Percentiles rank a stretch among this genome's conserved stretches.
phyloP scores from a whole-genome alignment of 2,113 vertebrate species.

The Leucopsar rothschildi region DNA sequence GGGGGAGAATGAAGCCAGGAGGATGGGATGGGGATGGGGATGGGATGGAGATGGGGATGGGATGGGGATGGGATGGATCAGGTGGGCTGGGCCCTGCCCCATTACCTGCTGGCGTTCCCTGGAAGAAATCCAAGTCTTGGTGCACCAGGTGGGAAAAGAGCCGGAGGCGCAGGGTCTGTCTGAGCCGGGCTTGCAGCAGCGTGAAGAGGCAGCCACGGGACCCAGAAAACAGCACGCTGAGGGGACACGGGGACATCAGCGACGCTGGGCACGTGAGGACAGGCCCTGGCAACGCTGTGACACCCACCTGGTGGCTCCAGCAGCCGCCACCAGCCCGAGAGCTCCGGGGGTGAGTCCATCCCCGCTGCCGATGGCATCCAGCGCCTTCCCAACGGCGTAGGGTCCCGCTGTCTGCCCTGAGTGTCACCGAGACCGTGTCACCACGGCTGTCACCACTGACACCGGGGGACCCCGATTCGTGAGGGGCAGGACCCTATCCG shows the following conservation, averaged over 20 bases:
- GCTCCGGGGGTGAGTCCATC: not conserved
- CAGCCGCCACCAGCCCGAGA: not conserved
- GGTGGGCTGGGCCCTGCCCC: rapidly evolving
- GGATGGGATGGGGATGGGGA: no score
- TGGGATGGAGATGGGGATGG: no score
- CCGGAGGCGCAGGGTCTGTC: not conserved
- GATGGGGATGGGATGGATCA: not conserved
- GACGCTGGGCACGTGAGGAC: rapidly evolving
- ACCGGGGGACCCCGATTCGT: no score
- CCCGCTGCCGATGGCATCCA: not conserved
- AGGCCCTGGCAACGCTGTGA: rapidly evolving
- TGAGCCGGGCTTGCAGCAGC: not conserved
- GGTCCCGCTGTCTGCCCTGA: not conserved
- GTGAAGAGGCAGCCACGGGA: not conserved
- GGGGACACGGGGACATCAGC: not conserved
- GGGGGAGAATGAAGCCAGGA: no score
- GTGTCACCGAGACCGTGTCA: not conserved
- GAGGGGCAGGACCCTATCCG: not conserved
- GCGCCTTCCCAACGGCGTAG: not conserved
- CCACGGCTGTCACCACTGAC: not conserved
- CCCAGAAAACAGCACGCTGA: not conserved
- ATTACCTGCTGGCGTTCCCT: not conserved
- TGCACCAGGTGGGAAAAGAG: not conserved
- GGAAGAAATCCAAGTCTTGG: not conserved
- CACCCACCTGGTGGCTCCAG: not conserved